Conservation (phyloP, 2,888 invertebrate genomes). For the Leistus spinibarbis region DNA sequence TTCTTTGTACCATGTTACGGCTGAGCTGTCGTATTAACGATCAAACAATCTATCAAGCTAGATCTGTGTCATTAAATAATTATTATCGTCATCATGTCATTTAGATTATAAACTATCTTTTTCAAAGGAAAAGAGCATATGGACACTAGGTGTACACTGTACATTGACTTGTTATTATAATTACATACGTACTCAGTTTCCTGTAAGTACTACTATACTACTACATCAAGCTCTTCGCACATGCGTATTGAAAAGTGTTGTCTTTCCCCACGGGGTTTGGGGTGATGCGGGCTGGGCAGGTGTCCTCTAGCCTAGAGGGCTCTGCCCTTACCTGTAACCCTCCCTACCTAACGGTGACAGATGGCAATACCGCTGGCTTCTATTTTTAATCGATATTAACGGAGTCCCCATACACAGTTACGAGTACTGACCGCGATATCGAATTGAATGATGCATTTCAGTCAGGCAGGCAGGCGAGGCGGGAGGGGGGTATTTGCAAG, state of each 20-base stretch:
- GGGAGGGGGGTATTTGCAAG: background rate
- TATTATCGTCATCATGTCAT: conserved; percentile 14
- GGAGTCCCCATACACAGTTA: conserved; percentile 41
- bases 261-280: background rate
- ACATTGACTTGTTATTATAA: background rate
- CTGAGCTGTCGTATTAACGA: background rate
- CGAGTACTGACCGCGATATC: conserved; percentile 46
- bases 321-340: conserved; percentile 46
- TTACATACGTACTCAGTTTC: background rate
- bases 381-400: conserved; percentile 33
- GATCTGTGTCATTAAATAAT: background rate
- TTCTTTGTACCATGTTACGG: background rate
- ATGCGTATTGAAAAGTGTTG: background rate
- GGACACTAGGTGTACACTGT: conserved; percentile 20
- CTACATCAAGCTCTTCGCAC: background rate
- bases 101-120: conserved; percentile 32
- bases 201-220: background rate
- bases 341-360: conserved; percentile 32
- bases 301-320: conserved; percentile 46
- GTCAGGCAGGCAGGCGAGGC: background rate
- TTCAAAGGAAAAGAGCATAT: conserved; percentile 19
- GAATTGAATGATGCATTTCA: background rate
- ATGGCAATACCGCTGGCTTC: conserved; percentile 41
- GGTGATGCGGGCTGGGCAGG: conserved; percentile 51
- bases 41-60: background rate